phyloP scores from a whole-genome alignment of 2,888 invertebrate genomes.

The Sinodicranocentrus sp. region DNA sequence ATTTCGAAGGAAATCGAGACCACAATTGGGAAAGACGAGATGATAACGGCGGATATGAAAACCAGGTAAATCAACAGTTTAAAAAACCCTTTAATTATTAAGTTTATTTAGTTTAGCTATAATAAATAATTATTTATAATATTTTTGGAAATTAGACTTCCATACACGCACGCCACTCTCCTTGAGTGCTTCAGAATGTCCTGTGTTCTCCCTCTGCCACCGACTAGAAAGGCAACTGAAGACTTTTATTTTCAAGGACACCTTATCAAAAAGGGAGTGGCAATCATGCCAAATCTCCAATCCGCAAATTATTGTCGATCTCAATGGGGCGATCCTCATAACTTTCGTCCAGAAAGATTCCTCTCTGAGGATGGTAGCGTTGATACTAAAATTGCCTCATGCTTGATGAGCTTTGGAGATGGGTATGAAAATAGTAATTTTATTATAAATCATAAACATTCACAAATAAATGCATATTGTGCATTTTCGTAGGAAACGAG shows the following conservation, averaged over 20 bases:
- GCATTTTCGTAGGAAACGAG: not conserved
- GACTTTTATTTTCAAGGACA: slow-evolving; percentile 2
- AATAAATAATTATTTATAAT: not conserved
- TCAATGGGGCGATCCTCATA: slow-evolving; percentile 2
- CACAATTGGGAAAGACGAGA: not conserved
- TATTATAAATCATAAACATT: not conserved
- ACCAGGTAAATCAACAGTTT: not conserved
- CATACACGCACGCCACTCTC: not conserved
- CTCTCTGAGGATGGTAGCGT: not conserved
- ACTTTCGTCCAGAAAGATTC: slow-evolving; percentile 25
- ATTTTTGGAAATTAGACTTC: not conserved
- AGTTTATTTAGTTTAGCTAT: too few relatives aligned
- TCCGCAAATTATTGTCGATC: not conserved
- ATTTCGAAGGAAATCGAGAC: not conserved
- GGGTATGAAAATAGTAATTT: not conserved
- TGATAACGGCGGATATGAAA: not conserved
- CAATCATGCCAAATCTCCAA: not conserved
- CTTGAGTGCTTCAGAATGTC: not conserved
- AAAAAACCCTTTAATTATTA: too few relatives aligned
- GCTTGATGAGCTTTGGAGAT: not conserved
- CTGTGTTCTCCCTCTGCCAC: not conserved
- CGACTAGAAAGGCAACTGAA: not conserved
- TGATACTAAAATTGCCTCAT: not conserved
- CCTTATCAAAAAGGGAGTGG: not conserved
- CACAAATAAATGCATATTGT: not conserved